phyloP scores from a whole-genome alignment of 2,888 invertebrate species.

The Ferdinandea cuprea region DNA sequence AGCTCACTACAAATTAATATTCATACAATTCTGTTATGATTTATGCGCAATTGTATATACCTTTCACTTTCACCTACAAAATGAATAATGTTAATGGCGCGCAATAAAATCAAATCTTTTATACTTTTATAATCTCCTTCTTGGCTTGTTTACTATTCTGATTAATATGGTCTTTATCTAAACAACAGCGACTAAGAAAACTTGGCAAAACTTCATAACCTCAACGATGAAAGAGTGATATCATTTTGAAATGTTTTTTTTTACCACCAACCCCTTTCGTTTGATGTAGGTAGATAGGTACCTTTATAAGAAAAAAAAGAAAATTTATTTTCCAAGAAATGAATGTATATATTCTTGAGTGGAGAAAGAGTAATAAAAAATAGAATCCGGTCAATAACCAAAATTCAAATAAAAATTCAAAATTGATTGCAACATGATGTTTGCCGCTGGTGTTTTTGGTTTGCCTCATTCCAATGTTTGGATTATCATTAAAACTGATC shows the following conservation, averaged over 20 bases:
- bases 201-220: slow-evolving; percentile 50
- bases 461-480: slow-evolving; percentile 35
- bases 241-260: slow-evolving; percentile 27
- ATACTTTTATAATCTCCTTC: background rate
- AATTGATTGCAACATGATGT: slow-evolving; percentile 23
- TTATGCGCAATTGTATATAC: background rate
- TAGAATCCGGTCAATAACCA: background rate
- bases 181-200: slow-evolving; percentile 30
- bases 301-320: slow-evolving; percentile 6
- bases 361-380: slow-evolving; percentile 13
- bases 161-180: slow-evolving; percentile 36
- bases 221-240: slow-evolving; percentile 52
- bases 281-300: slow-evolving; percentile 23
- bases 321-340: slow-evolving; percentile 36
- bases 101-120: slow-evolving; percentile 15
- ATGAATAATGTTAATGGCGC: slow-evolving; percentile 14
- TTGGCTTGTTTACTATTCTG: background rate
- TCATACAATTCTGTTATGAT: too few species aligned
- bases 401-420: background rate
- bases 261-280: background rate
- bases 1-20: too few species aligned
- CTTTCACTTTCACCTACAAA: slow-evolving; percentile 5
- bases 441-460: background rate
- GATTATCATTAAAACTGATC: slow-evolving; percentile 19
- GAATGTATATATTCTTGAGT: slow-evolving; percentile 24